Evolutionary conservation across 2,797 vertebrate genomes (phyloP).

Genomic region (Xenops minutus): DNA sequence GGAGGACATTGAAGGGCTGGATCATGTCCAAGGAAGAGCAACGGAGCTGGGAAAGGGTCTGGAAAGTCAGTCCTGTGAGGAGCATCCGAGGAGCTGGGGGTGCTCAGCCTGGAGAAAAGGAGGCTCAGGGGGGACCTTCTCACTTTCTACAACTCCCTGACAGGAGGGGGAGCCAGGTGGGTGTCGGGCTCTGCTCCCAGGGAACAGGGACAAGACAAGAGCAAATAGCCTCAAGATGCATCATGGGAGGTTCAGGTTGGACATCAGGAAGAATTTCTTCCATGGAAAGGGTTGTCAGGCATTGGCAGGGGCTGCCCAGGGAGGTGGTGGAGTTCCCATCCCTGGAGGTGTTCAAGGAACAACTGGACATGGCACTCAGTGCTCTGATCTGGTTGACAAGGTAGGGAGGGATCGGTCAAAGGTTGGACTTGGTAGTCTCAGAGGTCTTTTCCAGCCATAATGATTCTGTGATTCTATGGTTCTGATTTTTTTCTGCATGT

Average conservation of each 20-base stretch:
- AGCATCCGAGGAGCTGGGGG: not conserved
- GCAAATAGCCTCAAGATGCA: not conserved
- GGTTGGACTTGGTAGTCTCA: rapidly evolving
- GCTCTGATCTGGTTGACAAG: not conserved
- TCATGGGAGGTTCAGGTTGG: not conserved
- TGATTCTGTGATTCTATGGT: not conserved
- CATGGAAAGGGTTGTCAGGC: not conserved
- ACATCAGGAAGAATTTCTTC: not conserved
- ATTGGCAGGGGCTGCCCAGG: not conserved
- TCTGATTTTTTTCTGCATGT: not conserved
- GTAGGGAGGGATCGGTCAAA: not conserved
- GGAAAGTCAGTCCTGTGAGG: not conserved
- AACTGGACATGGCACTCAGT: rapidly evolving
- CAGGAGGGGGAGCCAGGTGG: not conserved
- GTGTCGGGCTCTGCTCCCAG: not conserved
- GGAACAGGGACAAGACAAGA: not conserved
- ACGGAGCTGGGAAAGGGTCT: not conserved
- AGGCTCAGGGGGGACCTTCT: not conserved
- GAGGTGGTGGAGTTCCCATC: not conserved
- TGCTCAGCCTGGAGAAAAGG: not conserved
- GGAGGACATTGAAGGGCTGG: not conserved
- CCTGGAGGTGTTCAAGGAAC: not conserved
- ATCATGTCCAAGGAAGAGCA: not conserved
- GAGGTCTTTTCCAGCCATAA: not conserved
- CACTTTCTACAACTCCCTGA: not conserved